Conservation (phyloP, 2,888 invertebrate species). For the Micropterix aruncella region DNA sequence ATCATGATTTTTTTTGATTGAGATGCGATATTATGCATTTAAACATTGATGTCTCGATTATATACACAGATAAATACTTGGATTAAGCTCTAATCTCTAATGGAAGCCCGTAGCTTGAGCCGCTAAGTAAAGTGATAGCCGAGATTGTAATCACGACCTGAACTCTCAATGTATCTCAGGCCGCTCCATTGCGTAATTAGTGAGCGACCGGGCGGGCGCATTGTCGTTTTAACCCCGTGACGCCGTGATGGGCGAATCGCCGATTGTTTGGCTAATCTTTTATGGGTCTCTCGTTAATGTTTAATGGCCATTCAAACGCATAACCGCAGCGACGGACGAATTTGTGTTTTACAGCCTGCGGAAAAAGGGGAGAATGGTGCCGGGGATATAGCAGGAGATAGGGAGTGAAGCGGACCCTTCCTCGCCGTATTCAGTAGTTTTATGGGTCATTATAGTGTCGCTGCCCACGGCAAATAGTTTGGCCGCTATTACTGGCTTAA, state of each 20-base stretch:
- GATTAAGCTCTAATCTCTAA: neutral
- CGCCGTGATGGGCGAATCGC: neutral
- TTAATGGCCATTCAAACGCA: neutral
- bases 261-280: neutral
- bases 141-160: neutral
- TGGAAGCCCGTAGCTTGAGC: neutral
- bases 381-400: neutral
- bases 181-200: neutral
- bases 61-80: too few relatives aligned
- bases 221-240: neutral
- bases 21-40: too few relatives aligned
- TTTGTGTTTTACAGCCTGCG: neutral
- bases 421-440: neutral
- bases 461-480: neutral
- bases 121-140: neutral
- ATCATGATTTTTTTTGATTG: too few relatives aligned
- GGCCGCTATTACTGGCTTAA: neutral
- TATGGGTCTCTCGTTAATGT: neutral
- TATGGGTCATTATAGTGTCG: neutral
- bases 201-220: neutral
- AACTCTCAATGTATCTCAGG: neutral
- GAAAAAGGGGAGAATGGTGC: too few relatives aligned
- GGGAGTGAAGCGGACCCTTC: neutral
- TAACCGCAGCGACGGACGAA: neutral
- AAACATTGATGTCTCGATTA: too few relatives aligned